phyloP scores from a whole-genome alignment of 2,888 invertebrate genomes.

The Macropis europaea region DNA sequence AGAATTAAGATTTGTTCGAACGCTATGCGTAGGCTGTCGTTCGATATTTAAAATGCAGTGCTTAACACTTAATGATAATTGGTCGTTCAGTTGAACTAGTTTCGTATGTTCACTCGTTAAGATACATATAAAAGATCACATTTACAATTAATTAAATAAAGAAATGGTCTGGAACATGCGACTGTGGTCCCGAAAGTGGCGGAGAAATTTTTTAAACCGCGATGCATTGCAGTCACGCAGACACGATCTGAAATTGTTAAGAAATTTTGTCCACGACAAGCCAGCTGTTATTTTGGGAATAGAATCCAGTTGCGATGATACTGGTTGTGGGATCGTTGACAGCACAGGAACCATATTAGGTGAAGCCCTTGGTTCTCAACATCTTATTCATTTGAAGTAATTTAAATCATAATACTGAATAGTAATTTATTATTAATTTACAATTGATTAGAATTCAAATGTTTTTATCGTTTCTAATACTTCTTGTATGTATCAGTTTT shows the following conservation, averaged over 20 bases:
- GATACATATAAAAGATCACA: background rate
- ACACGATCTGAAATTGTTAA: background rate
- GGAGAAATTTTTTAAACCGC: background rate
- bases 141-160: background rate
- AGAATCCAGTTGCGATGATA: constrained; percentile 99
- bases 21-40: too few relatives aligned
- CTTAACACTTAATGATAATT: too few relatives aligned
- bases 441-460: background rate
- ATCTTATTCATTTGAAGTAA: constrained; percentile 87
- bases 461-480: background rate
- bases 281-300: constrained; percentile 88
- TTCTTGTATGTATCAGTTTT: constrained; percentile 80
- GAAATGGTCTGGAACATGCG: background rate
- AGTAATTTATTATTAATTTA: background rate
- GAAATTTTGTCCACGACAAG: constrained; percentile 6
- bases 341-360: constrained; percentile 87
- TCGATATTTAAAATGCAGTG: too few relatives aligned
- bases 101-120: too few relatives aligned
- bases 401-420: background rate
- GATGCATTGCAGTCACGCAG: background rate
- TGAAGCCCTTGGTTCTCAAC: constrained; percentile 91
- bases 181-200: background rate
- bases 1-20: too few relatives aligned
- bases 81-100: too few relatives aligned
- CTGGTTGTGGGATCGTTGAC: constrained; percentile 94